Evolutionary conservation across 2,113 vertebrate genomes (phyloP), one percentile per base, ranked within the genome.

Genomic region (Naja naja): DNA sequence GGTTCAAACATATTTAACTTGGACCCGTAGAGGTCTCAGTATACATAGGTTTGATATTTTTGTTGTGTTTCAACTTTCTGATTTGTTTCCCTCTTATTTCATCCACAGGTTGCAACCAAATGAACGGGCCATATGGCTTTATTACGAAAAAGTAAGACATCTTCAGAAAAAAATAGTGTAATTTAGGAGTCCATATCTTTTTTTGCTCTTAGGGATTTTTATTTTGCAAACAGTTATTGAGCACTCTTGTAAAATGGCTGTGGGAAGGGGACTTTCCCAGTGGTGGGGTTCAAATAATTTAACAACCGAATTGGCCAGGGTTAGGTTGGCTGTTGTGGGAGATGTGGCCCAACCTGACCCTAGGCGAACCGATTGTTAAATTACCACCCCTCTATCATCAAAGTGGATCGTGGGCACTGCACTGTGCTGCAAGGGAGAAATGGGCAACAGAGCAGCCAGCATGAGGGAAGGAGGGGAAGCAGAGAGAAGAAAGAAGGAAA

Each of bases 61-160:
- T 64, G 54, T 90, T 14, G 43, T 88, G 58, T 93, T 18, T 95
- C 18, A 92, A 3, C 58, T 1, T 90, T 9, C 69, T 20, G 23
- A 47, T 94, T 11, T 74, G 10, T 85, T 34, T 60, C 0, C 47
- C 58, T 93, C 27, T 86, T 34, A 3, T 43, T 96, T 95, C 97
- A 97, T 85, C 96, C 47, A 55, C 93, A 7, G 89, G 88, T 95
- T 88, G 94, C 85, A 94, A 39, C 93, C 45, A 91, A 95, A 94
- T 94, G 96, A 96, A 96, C 93, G 94, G 96, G 96, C 98, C 95
- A 95, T n/a, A 99, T 99, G 99, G 97, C 98, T 97, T 96, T 99
- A 89, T 95, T 99, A 96, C 98, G 98, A 95, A 99, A 98, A 98
- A 96, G 99, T 99, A 97, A 98, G 98, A 97, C 85, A 94, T 0